Evolutionary conservation across 1,140 invertebrate genomes (phyloP), one percentile per base, ranked within the genome.

Genomic region (Phortica variegata): DNA sequence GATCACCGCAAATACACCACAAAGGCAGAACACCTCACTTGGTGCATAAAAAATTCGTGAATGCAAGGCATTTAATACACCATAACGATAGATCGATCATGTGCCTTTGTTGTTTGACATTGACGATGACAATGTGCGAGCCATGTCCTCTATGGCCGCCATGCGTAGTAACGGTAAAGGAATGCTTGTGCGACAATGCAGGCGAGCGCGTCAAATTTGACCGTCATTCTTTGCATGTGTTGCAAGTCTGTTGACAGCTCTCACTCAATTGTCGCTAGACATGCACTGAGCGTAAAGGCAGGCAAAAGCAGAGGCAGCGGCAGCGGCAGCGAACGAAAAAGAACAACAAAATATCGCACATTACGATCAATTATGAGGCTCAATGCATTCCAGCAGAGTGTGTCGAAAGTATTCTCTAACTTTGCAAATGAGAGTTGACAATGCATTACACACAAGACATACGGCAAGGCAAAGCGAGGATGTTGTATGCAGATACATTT

Each of bases 311-410:
- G 36, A 52, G 33, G 21, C 44, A 10, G 5, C 10, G 23, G 10
- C 23, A 26, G 10, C 23, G 5, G 10, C 23, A 26, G 5, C 5
- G 23, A 26, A 26, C 5, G 23, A 26, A 26, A 26, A 26, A 26
- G 5, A 47, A 46, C 33, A 39, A 15, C 29, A 43, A 47, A 58
- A 59, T 47, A 63, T 63, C 49, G 65, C 65, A 68, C 63, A 68
- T 68, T 68, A 68, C 65, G 63, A 68, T 68, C 63, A 68, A 68
- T 68, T 69, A 68, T 68, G 63, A 60, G 65, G 44, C 65, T 69
- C 49, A 68, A 68, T 68, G 58, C 47, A 49, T 34, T 58, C 63
- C 63, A 54, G 51, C 47, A 38, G 63, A 59, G 63, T 58, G 55
- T 19, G 34, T 39, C 38, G 39, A 47, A 39, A 47, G 63, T 54